Evolutionary conservation across 2,797 vertebrate genomes (phyloP), one percentile per base, ranked within the genome.

Genomic region (Muscicapa striata): DNA sequence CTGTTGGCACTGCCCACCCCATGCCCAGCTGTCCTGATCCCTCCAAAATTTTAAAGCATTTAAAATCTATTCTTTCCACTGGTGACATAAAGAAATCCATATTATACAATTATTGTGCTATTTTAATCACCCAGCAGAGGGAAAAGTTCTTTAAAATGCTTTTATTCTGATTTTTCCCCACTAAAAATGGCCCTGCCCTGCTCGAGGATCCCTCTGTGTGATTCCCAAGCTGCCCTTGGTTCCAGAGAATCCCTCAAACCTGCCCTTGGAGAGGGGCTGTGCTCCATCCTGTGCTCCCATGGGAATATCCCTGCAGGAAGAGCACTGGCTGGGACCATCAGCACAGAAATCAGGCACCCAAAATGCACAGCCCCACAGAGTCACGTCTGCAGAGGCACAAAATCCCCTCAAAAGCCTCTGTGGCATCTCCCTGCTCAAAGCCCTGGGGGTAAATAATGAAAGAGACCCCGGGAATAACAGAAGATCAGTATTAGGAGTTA

Each of bases 191-290:
- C 15, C 19, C 21, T 6, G 21, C 18, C 5, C 18, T 11, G 34
- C 61, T n/a, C 0, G 0, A 36, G 29, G 30, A 55, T 18, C 23
- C 29, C 45, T 7, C 8, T 1, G 8, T 24, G 45, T 9, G n/a
- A 61, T 34, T 67, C 13, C 59, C 58, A 34, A 49, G 19, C 22
- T 80, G 41, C n/a, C 11, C 1, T 20, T 7, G 27, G 26, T 29
- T 38, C 2, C 34, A 0, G 3, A 59, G 59, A 13, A 6, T 10
- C 20, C 15, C 10, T 58, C 15, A 4, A 1, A 18, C 9, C 6
- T 19, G 36, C 11, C 9, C 54, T 51, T 34, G 7, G 43, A 30
- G 3, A 34, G 41, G 23, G 43, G 64, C n/a, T 36, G 38, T 2
- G 14, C 40, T 30, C 74, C 68, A 27, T 38, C 48, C 18, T 5